Base-by-base conservation (phyloP, 2,113 vertebrate genomes). In the Megaceryle maxima region DNA sequence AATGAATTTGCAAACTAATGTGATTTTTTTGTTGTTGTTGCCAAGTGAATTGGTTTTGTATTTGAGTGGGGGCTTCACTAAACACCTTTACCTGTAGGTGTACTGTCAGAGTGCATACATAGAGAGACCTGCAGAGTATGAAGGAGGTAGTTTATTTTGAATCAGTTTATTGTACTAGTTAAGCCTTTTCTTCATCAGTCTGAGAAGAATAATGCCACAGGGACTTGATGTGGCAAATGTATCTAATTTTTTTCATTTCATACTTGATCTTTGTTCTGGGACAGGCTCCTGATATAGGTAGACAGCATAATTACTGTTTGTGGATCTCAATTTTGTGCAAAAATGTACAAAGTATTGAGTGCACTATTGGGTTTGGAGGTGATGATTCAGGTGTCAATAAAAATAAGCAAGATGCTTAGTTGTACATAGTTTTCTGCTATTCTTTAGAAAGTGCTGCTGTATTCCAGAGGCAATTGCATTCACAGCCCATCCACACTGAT, bases 401-500 rank as follows among this genome's bases (percentile, higher is more conserved):
- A 93, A 83, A 70, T 70, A 88, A 63, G 68, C 62, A 91, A 76
- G 29, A 75, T 88, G 29, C 43, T 92, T 80, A 46, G 60, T 81
- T 90, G 92, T 94, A 57, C 29, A 16, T 17, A 53, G 43, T 72
- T 88, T n/a, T 66, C 29, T 72, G 59, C 4, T 37, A 4, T 51
- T 86, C 55, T 93, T 81, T 35, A 63, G 43, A 67, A 88, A 72
- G 46, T 60, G 64, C 39, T 92, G 56, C 72, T 93, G 21, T 63
- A 63, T 90, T 88, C 43, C 68, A 82, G 78, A 87, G 87, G 75
- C 85, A 94, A 46, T 55, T 83, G 55, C 72, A 35, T 92, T 90
- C 59, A 46, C 79, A 93, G 67, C 67, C 48, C 37, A 46, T 84
- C 70, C 55, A 55, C 44, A 28, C 37, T 51, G 13, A 56, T 59